These are phyloP conservation scores for Kryptopterus vitreolus DNA, from an alignment of 2,797 vertebrate genomes.

Conservation along the genomic window DNA sequence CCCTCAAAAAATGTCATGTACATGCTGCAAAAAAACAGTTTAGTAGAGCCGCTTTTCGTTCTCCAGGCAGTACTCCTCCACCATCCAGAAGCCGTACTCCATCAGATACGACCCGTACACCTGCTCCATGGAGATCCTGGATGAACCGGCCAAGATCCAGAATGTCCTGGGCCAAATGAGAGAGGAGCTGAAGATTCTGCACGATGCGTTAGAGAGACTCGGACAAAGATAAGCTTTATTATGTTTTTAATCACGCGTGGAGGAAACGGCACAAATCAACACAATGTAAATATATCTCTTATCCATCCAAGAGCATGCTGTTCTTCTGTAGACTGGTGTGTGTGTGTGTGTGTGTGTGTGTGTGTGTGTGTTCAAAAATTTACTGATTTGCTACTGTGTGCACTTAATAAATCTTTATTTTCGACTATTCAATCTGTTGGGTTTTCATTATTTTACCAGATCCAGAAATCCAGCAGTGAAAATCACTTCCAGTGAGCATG, in stretches of 20 bases:
- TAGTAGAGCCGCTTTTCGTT: background rate
- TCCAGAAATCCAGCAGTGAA: background rate
- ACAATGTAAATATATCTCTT: background rate
- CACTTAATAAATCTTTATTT: conserved; percentile 49
- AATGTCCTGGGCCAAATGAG: conserved; percentile 70
- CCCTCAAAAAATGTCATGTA: too few relatives aligned
- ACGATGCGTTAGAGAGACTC: conserved; percentile 75
- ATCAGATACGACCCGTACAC: conserved; percentile 77
- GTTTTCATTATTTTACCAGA: background rate
- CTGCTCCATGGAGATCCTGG: conserved; percentile 75
- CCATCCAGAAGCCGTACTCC: conserved; percentile 77
- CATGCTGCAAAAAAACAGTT: too few relatives aligned
- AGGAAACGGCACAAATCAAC: background rate
- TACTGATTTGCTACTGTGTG: conserved; percentile 2
- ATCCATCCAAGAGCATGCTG: background rate
- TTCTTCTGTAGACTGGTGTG: conserved; percentile 3
- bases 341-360: background rate
- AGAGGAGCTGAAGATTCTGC: conserved; percentile 76
- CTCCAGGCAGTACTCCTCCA: conserved; percentile 74
- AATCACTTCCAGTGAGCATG: too few relatives aligned
- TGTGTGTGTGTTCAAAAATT: background rate
- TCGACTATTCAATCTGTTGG: conserved; percentile 25
- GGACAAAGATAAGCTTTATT: conserved; percentile 53
- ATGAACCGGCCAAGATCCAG: conserved; percentile 75
- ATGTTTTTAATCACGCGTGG: background rate